Evolutionary conservation across 2,113 vertebrate species (phyloP).

Genomic region (Brachyhypopomus occidentalis): DNA sequence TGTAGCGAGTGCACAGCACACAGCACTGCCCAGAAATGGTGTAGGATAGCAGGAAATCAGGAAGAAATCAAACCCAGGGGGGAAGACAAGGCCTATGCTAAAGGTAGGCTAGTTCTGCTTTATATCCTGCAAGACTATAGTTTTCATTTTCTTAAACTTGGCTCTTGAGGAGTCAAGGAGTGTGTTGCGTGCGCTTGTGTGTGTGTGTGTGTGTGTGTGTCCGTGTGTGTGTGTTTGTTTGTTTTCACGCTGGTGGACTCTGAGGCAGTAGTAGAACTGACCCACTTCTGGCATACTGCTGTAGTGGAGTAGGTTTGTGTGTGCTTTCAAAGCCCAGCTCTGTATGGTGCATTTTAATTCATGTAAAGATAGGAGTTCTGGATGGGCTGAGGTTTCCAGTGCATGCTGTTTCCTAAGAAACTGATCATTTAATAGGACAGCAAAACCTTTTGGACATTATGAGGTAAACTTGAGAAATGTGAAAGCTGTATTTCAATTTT

Average conservation of each 20-base stretch:
- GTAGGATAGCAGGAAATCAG: conserved; percentile 61
- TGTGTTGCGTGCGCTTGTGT: conserved; percentile 31
- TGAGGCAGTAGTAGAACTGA: conserved; percentile 43
- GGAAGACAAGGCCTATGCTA: conserved; percentile 42
- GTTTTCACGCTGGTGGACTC: conserved; percentile 27
- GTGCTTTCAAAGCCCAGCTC: conserved; percentile 8
- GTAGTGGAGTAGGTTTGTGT: neutral
- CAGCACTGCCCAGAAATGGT: conserved; percentile 68
- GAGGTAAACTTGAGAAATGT: neutral
- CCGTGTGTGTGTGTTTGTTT: conserved; percentile 37
- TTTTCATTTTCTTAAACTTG: conserved; percentile 22
- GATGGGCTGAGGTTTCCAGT: conserved; percentile 2
- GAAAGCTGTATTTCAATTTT: neutral
- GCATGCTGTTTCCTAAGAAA: neutral
- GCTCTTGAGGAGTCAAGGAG: neutral
- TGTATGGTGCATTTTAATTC: conserved; percentile 4
- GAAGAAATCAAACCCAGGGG: conserved; percentile 50
- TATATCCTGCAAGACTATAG: conserved; percentile 2
- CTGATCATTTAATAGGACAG: neutral
- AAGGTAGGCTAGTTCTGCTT: conserved; percentile 63
- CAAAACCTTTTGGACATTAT: neutral
- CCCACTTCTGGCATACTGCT: conserved; percentile 32
- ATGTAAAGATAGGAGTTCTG: neutral
- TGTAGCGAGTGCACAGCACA: conserved; percentile 58
- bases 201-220: conserved; percentile 37